Percentiles rank a stretch among this genome's conserved stretches.
Evolutionary conservation across 2,888 invertebrate species (phyloP).

Genomic region (Amphipoea oculea): DNA sequence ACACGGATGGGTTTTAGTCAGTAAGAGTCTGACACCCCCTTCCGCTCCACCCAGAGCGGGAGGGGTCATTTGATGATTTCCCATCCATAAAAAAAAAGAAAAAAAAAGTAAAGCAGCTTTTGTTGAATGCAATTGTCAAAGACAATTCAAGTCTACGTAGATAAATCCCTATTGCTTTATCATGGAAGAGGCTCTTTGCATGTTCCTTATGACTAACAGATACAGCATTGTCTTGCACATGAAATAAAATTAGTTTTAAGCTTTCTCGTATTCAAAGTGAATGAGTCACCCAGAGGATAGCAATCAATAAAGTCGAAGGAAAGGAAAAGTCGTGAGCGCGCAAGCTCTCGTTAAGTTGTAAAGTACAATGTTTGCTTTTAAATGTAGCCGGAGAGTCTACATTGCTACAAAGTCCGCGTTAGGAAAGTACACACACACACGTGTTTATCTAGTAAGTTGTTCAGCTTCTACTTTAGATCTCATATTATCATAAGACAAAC

Average conservation of each 20-base stretch:
- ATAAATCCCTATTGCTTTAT: constrained; percentile 3
- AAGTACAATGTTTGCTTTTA: constrained; percentile 50
- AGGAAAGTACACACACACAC: constrained; percentile 1
- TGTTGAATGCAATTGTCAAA: neutral
- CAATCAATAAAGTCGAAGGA: constrained; percentile 53
- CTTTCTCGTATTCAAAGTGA: constrained; percentile 30
- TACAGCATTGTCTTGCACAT: constrained; percentile 7
- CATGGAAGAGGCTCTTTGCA: neutral
- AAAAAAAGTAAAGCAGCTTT: constrained; percentile 3
- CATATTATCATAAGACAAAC: neutral
- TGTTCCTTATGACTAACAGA: constrained; percentile 20
- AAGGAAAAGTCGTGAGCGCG: constrained; percentile 56
- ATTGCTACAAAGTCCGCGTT: constrained; percentile 7
- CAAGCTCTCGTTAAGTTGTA: constrained; percentile 54
- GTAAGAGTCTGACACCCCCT: too few relatives aligned
- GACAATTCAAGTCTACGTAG: neutral
- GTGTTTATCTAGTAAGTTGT: constrained; percentile 30
- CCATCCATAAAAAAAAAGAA: too few relatives aligned
- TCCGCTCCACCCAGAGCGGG: too few relatives aligned
- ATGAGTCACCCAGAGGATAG: constrained; percentile 37
- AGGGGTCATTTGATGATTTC: too few relatives aligned
- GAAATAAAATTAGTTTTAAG: constrained; percentile 22
- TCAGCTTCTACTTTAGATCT: constrained; percentile 10
- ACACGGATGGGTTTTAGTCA: too few relatives aligned
- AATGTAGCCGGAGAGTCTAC: constrained; percentile 25